Conservation (phyloP, 2,113 vertebrate species). For the Gila orcuttii region DNA sequence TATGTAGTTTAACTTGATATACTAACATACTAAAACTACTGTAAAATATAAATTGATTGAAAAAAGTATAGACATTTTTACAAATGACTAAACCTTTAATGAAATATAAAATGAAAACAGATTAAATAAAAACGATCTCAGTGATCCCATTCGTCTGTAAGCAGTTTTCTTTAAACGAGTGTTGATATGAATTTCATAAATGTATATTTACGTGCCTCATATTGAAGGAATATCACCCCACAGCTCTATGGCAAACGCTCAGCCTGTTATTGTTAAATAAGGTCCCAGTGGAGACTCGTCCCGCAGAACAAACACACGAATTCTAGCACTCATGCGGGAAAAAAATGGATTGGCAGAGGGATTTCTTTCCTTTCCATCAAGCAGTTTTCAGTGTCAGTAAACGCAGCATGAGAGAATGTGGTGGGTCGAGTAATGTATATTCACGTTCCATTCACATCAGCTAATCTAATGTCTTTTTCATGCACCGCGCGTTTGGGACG, state of each 20-base stretch:
- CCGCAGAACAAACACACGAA: slow-evolving; percentile 1
- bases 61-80: no score
- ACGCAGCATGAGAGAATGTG: slow-evolving; percentile 61
- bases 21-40: no score
- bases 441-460: slow-evolving; percentile 63
- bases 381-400: slow-evolving; percentile 58
- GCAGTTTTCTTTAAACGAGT: no score
- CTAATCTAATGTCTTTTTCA: slow-evolving; percentile 75
- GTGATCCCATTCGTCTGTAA: no score
- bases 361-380: slow-evolving; percentile 64
- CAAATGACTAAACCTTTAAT: no score
- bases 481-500: slow-evolving; percentile 64
- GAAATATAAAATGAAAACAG: no score
- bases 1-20: no score
- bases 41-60: no score
- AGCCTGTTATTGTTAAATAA: background rate
- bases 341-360: background rate
- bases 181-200: background rate
- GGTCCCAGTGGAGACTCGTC: background rate
- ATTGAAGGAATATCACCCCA: background rate
- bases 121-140: no score
- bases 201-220: background rate
- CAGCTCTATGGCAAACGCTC: background rate
- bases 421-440: slow-evolving; percentile 64
- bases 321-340: background rate